A percentile compares a stretch with the other conserved stretches of the same genome.
Evolutionary conservation across 2,113 vertebrate genomes (phyloP).

Genomic region (Tragelaphus buxtoni): DNA sequence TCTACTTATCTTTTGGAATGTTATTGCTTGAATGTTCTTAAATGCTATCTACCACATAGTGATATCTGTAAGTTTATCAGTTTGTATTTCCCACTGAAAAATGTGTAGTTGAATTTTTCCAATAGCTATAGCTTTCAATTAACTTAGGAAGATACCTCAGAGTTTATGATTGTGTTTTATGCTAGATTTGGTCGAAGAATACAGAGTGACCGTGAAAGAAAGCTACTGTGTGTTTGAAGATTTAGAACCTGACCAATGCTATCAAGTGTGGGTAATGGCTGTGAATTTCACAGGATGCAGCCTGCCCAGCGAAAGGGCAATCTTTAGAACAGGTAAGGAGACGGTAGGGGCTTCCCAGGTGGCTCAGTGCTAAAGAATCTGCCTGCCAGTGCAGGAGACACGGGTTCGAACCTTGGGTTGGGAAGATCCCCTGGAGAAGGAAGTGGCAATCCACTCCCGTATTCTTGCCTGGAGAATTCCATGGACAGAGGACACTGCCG

Average conservation of each 20-base stretch:
- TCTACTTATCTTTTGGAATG: neutral
- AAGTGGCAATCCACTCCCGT: neutral
- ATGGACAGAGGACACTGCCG: neutral
- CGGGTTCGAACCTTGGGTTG: neutral
- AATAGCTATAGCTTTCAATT: neutral
- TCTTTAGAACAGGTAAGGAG: slow-evolving; percentile 92
- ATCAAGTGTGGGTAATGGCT: slow-evolving; percentile 98
- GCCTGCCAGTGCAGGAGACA: neutral
- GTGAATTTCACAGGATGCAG: slow-evolving; percentile 96
- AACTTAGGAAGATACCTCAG: slow-evolving; percentile 2
- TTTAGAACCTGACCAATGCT: slow-evolving; percentile 90
- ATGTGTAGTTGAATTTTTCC: neutral
- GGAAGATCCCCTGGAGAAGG: neutral
- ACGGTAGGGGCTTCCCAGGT: neutral
- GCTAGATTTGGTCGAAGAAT: slow-evolving; percentile 92
- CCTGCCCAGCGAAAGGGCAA: slow-evolving; percentile 90
- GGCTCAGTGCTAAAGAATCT: neutral
- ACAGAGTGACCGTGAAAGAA: slow-evolving; percentile 96
- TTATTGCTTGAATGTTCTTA: neutral
- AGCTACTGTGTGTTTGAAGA: slow-evolving; percentile 96
- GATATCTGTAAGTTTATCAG: neutral
- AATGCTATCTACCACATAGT: neutral
- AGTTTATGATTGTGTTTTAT: slow-evolving; percentile 32
- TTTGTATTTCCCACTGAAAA: slow-evolving; percentile 3
- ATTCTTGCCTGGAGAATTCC: neutral